Evolutionary conservation across 2,888 invertebrate genomes (phyloP).

Genomic region (Spialia ferax): DNA sequence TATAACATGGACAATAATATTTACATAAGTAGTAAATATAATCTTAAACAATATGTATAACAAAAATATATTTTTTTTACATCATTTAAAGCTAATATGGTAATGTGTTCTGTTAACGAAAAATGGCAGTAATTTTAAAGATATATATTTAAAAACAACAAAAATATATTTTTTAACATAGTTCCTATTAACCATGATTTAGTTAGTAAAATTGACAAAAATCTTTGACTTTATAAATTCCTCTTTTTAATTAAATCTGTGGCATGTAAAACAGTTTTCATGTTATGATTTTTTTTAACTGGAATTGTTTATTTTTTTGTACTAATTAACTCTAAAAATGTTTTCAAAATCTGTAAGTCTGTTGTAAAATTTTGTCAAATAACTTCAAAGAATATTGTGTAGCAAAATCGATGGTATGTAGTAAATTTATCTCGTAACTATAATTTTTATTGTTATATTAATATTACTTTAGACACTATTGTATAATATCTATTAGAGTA

Average conservation of each 20-base stretch:
- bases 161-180: neutral
- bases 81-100: slow-evolving; percentile 69
- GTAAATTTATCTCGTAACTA: neutral
- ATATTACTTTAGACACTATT: no score
- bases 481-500: no score
- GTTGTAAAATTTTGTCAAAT: no score
- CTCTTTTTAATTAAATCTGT: no score
- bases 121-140: slow-evolving; percentile 20
- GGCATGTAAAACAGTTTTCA: no score
- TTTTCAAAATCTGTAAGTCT: neutral
- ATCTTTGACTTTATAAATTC: no score
- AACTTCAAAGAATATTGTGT: neutral
- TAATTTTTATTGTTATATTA: neutral
- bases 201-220: no score
- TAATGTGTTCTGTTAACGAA: slow-evolving; percentile 57
- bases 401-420: neutral
- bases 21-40: no score
- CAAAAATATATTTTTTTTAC: no score
- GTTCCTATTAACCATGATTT: neutral
- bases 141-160: neutral
- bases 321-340: neutral
- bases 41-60: no score
- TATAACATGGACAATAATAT: neutral
- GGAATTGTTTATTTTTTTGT: neutral
- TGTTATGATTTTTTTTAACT: no score